A percentile compares a stretch with the other conserved stretches of the same genome.
Evolutionary conservation across 2,797 vertebrate species (phyloP).

Genomic region (Pelobates cultripes): DNA sequence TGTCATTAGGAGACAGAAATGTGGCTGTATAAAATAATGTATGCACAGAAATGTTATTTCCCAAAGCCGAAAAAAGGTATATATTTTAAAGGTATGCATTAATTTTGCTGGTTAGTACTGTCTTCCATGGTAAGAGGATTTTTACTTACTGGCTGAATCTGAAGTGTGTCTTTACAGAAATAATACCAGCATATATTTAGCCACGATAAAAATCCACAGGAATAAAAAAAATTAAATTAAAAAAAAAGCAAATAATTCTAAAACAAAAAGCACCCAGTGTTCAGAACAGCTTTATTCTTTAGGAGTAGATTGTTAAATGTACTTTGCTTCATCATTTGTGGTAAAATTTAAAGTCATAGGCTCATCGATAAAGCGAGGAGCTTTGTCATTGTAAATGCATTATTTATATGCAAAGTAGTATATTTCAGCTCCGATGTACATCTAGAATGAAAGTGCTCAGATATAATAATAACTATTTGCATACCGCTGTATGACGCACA

Average conservation of each 20-base stretch:
- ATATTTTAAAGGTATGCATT: slow-evolving; percentile 54
- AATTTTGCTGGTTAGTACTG: slow-evolving; percentile 51
- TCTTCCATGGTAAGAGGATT: slow-evolving; percentile 54
- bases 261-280: slow-evolving; percentile 41
- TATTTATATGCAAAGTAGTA: slow-evolving; percentile 55
- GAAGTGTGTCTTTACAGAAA: slow-evolving; percentile 53
- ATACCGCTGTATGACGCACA: slow-evolving; percentile 57
- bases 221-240: no score
- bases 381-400: slow-evolving; percentile 48
- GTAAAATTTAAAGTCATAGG: slow-evolving; percentile 39
- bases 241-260: slow-evolving; percentile 25
- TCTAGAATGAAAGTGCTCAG: slow-evolving; percentile 58
- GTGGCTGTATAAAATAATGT: slow-evolving; percentile 35
- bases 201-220: slow-evolving; percentile 24
- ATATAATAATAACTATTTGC: slow-evolving; percentile 53
- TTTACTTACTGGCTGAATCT: slow-evolving; percentile 56
- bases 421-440: slow-evolving; percentile 49
- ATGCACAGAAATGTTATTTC: slow-evolving; percentile 54
- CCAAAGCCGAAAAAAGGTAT: slow-evolving; percentile 39
- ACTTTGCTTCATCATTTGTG: slow-evolving; percentile 28
- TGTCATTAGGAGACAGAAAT: slow-evolving; percentile 43
- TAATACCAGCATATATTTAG: slow-evolving; percentile 38
- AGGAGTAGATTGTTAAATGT: slow-evolving; percentile 25
- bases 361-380: slow-evolving; percentile 13
- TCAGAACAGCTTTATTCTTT: slow-evolving; percentile 38